phyloP scores from a whole-genome alignment of 2,888 invertebrate species.

The Lamellibrachia satsuma region DNA sequence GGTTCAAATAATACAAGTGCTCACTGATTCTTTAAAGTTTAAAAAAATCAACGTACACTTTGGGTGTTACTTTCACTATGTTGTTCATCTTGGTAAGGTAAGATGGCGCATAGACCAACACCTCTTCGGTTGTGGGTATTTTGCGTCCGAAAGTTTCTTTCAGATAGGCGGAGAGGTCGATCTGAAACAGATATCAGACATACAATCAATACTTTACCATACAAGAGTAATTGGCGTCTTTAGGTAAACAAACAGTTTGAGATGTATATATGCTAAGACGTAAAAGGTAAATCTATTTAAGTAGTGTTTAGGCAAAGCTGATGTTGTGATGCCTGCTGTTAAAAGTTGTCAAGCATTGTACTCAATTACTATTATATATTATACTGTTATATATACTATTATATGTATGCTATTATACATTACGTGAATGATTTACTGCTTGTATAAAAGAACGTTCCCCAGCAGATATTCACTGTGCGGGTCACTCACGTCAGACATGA shows the following conservation, averaged over 20 bases:
- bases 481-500: not conserved
- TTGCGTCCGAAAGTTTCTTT: slow-evolving; percentile 38
- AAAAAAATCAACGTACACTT: not conserved
- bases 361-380: no score
- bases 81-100: slow-evolving; percentile 48
- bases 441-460: not conserved
- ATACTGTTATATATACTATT: no score
- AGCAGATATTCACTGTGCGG: not conserved
- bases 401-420: not conserved
- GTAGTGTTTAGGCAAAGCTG: no score
- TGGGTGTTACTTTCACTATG: slow-evolving; percentile 36
- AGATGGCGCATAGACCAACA: slow-evolving; percentile 47
- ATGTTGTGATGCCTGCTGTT: no score
- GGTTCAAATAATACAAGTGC: no score
- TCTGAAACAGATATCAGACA: slow-evolving; percentile 33
- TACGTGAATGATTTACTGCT: not conserved
- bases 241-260: not conserved
- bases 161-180: slow-evolving; percentile 43
- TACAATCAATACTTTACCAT: not conserved
- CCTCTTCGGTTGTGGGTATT: slow-evolving; percentile 38
- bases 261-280: not conserved
- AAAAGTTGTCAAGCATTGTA: no score
- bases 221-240: not conserved
- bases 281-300: not conserved
- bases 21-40: not conserved